Evolutionary conservation across 2,113 vertebrate genomes (phyloP).

Genomic region (Gila orcuttii): DNA sequence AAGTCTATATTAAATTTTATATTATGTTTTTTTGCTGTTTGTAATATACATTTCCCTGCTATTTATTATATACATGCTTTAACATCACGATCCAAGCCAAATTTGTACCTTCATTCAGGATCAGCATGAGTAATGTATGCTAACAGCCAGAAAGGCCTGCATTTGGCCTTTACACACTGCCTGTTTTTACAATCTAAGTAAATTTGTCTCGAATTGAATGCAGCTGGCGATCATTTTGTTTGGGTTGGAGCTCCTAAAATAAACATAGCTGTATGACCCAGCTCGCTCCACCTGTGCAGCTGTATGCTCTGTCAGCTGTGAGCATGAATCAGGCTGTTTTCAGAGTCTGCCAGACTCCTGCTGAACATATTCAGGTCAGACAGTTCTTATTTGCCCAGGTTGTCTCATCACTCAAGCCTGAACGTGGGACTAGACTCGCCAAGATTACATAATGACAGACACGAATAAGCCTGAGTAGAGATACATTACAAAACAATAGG

Average conservation of each 20-base stretch:
- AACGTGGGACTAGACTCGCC: conserved; percentile 5
- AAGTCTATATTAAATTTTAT: not conserved
- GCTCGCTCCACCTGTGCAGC: conserved; percentile 49
- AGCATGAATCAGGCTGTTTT: conserved; percentile 37
- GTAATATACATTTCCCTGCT: too few relatives aligned
- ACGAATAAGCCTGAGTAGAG: conserved; percentile 1
- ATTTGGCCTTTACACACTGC: not conserved
- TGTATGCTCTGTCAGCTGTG: conserved; percentile 51
- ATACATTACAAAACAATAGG: not conserved
- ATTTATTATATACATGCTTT: not conserved
- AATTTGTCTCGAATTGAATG: conserved; percentile 30
- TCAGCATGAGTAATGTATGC: not conserved
- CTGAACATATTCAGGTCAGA: conserved; percentile 56
- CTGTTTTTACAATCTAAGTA: not conserved
- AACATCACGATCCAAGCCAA: not conserved
- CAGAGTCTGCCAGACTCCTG: conserved; percentile 27
- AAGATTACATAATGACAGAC: conserved; percentile 38
- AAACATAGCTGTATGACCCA: conserved; percentile 47
- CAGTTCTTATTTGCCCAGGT: conserved; percentile 47
- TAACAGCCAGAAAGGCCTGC: not conserved
- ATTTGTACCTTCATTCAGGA: not conserved
- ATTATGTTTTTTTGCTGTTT: not conserved
- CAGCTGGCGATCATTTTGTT: conserved; percentile 43
- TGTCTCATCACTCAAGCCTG: conserved; percentile 34
- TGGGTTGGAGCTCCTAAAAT: conserved; percentile 40